Evolutionary conservation across 2,113 vertebrate species (phyloP).

Genomic region (Centropristis striata): DNA sequence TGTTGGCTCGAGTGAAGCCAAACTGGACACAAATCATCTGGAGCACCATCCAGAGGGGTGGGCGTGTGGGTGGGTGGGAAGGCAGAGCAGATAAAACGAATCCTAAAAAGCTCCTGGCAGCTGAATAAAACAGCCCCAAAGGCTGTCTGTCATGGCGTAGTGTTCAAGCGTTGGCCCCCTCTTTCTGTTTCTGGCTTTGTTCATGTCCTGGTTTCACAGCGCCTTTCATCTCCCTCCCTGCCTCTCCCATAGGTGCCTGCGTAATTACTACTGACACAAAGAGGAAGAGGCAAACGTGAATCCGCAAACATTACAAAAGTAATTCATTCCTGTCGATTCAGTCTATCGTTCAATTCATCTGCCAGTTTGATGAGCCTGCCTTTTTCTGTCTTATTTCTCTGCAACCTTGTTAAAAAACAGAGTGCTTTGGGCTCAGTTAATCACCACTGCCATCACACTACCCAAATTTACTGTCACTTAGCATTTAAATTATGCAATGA

Average conservation of each 20-base stretch:
- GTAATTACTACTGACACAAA: slow-evolving; percentile 74
- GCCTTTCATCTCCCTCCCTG: slow-evolving; percentile 77
- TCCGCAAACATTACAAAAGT: slow-evolving; percentile 70
- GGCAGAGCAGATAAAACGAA: slow-evolving; percentile 82
- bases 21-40: slow-evolving; percentile 81
- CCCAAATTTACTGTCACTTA: slow-evolving; percentile 46
- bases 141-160: slow-evolving; percentile 78
- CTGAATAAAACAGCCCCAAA: slow-evolving; percentile 78
- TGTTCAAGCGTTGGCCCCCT: slow-evolving; percentile 72
- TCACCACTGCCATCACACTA: slow-evolving; percentile 18
- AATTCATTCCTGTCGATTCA: slow-evolving; percentile 66
- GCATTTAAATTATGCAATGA: slow-evolving; percentile 48
- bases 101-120: slow-evolving; percentile 83
- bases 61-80: slow-evolving; percentile 69
- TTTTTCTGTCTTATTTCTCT: slow-evolving; percentile 39
- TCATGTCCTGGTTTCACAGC: slow-evolving; percentile 75
- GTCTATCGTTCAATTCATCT: slow-evolving; percentile 55
- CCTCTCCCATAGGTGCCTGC: slow-evolving; percentile 61
- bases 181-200: slow-evolving; percentile 75
- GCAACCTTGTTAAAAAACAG: slow-evolving; percentile 1
- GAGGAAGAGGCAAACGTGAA: slow-evolving; percentile 69
- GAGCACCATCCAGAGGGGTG: slow-evolving; percentile 74
- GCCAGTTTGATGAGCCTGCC: slow-evolving; percentile 48
- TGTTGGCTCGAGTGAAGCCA: slow-evolving; percentile 68
- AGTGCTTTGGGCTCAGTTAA: slow-evolving; percentile 37